phyloP scores from a whole-genome alignment of 2,113 vertebrate species.

The Mirza zaza region DNA sequence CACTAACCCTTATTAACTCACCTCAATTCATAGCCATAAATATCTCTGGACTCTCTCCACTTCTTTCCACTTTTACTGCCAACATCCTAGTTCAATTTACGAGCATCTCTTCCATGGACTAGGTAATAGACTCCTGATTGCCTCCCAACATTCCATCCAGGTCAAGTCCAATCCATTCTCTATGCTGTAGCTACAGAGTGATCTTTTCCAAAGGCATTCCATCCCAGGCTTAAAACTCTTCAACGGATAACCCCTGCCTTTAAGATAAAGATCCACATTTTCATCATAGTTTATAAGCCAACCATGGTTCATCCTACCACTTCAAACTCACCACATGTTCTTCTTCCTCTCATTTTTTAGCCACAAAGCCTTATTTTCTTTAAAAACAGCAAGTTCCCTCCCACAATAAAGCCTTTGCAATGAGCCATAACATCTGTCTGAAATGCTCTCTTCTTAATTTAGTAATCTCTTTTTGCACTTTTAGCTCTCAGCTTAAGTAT shows the following conservation, averaged over 20 bases:
- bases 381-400: not conserved
- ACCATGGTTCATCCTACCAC: not conserved
- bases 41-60: not conserved
- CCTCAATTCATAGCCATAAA: not conserved
- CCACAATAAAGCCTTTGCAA: not conserved
- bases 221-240: not conserved
- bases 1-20: not conserved
- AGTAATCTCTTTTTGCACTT: not conserved
- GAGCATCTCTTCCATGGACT: not conserved
- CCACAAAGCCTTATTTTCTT: not conserved
- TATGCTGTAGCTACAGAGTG: not conserved
- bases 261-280: not conserved
- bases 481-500: not conserved
- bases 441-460: not conserved
- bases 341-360: not conserved
- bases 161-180: not conserved
- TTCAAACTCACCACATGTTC: not conserved
- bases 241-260: not conserved
- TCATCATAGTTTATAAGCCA: not conserved
- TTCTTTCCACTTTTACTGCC: not conserved
- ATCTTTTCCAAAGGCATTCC: not conserved
- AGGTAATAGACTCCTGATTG: not conserved
- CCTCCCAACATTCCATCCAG: not conserved
- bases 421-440: not conserved
- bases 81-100: not conserved